Evolutionary conservation across 2,797 vertebrate genomes (phyloP), one percentile per base, ranked within the genome.

Genomic region (Rhyacichthys aspro): DNA sequence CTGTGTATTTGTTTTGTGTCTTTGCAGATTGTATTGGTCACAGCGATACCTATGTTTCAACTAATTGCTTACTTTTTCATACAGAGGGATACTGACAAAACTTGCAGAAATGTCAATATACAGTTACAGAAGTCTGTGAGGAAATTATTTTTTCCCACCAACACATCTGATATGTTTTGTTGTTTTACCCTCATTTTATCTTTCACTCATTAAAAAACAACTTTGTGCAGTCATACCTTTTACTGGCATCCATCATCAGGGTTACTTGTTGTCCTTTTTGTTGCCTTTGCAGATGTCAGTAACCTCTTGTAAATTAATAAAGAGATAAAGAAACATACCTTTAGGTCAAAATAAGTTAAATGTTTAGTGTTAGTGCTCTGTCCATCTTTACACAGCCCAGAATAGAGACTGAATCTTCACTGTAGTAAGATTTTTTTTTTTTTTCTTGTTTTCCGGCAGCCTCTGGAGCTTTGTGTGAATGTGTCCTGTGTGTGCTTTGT

Each of bases 401-500:
- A 28, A 6, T 5, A 28, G 23, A 28, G 4, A 28, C 23, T 28
- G 23, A 28, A 28, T 6, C 23, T 5, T 28, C 7, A 28, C 23
- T 5, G 23, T 28, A 2, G 7, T 28, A 28, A 3, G n/a, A n/a
- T 7, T 37, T 12, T 38, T 38, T 38, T 38, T 12, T 38, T 38
- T 2, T 2, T 5, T 28, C 3, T 28, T 28, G 23, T 28, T 28
- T 28, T 2, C 38, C 3, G 38, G 12, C 38, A 41, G 38, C 38
- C 43, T 44, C 16, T 18, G 10, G 8, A 17, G 9, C 19, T 47
- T 17, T 16, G 47, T 34, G 17, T 33, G 32, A 36, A 14, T 18
- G 33, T 12, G 32, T 42, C 15, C 17, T 47, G 57, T 28, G 46
- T 16, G 1, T n/a, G 44, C 42, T 18, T 63, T 41, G 87, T 85